A percentile compares a stretch with the other conserved stretches of the same genome.
phyloP scores from a whole-genome alignment of 1,140 invertebrate genomes.

The Papilio machaon region DNA sequence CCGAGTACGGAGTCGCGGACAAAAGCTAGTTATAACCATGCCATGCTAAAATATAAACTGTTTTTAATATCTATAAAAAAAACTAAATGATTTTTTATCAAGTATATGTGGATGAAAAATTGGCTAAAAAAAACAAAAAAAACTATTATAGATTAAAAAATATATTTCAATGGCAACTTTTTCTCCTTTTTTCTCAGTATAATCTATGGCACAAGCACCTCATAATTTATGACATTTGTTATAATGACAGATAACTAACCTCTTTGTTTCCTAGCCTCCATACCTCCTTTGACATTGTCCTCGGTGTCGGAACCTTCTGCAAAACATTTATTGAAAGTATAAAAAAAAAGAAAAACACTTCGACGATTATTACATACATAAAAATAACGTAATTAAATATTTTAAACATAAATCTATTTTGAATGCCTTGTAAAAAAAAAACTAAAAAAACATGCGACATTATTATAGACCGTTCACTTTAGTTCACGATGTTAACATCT shows the following conservation, averaged over 20 bases:
- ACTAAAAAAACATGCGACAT: not conserved
- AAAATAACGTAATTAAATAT: not conserved
- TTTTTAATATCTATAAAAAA: conserved; percentile 1
- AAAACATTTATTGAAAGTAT: conserved; percentile 64
- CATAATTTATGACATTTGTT: not conserved
- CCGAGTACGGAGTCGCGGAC: too few relatives aligned
- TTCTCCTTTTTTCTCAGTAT: not conserved
- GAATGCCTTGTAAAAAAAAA: not conserved
- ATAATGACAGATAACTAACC: conserved; percentile 53
- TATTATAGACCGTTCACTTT: conserved; percentile 17
- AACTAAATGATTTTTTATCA: not conserved
- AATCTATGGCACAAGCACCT: too few relatives aligned
- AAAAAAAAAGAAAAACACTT: not conserved
- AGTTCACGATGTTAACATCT: not conserved
- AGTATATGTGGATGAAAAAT: not conserved
- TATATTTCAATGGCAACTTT: not conserved
- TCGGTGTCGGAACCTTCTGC: conserved; percentile 78
- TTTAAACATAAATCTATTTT: not conserved
- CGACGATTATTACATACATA: not conserved
- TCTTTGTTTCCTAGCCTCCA: conserved; percentile 66
- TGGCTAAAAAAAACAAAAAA: not conserved
- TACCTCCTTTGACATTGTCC: conserved; percentile 69
- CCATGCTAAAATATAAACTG: conserved; percentile 15
- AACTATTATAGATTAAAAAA: not conserved
- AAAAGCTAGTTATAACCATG: not conserved